Percentiles rank a stretch among this genome's conserved stretches.
Evolutionary conservation across 2,113 vertebrate species (phyloP).

Genomic region (Azemiops feae): DNA sequence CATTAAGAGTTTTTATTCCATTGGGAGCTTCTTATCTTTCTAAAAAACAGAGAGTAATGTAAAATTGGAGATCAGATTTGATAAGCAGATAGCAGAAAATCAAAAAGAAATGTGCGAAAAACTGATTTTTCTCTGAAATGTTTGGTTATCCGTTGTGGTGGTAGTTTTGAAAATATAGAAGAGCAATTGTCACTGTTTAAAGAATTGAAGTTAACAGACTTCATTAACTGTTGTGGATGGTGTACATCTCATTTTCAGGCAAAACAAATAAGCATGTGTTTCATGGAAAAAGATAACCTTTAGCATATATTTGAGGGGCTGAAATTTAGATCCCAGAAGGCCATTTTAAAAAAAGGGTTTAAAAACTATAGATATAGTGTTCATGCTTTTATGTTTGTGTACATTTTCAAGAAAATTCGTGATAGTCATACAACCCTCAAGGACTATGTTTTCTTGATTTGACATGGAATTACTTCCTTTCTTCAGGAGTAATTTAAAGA

Average conservation of each 20-base stretch:
- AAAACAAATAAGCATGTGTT: background rate
- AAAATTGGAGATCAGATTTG: background rate
- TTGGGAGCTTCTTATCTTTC: background rate
- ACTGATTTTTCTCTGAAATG: background rate
- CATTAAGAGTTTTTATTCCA: background rate
- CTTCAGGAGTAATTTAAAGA: background rate
- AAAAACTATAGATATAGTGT: background rate
- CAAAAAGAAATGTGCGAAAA: background rate
- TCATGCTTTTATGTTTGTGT: background rate
- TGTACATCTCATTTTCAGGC: background rate
- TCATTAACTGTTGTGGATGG: background rate
- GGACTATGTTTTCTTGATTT: background rate
- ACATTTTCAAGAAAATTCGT: background rate
- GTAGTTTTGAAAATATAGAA: background rate
- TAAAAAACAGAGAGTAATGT: background rate
- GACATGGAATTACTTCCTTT: background rate
- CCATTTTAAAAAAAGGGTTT: background rate
- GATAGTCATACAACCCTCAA: background rate
- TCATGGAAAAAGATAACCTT: background rate
- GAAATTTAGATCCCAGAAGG: background rate
- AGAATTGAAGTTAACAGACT: background rate
- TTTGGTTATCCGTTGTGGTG: background rate
- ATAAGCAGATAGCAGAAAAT: background rate
- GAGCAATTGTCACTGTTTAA: background rate
- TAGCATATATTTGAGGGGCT: background rate